Conservation (phyloP, 2,888 invertebrate genomes). For the Drosophila sordidula region DNA sequence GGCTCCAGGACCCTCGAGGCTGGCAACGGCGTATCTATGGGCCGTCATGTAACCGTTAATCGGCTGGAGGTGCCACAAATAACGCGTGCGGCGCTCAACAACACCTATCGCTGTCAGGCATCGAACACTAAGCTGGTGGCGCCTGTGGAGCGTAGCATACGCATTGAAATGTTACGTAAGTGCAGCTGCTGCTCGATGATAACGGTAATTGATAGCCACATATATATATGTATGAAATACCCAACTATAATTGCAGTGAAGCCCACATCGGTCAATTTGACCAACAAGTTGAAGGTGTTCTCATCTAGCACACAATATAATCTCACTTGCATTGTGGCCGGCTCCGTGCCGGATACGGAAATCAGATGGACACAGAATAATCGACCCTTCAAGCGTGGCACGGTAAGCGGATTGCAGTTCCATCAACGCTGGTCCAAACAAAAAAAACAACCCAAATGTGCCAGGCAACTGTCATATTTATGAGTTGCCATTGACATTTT, state of each 20-base stretch:
- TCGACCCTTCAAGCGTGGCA: conserved; percentile 90
- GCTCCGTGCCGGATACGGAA: conserved; percentile 94
- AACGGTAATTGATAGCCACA: neutral
- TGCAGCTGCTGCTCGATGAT: conserved; percentile 67
- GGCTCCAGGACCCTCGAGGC: conserved; percentile 90
- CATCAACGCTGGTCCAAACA: neutral
- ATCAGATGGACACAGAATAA: conserved; percentile 94
- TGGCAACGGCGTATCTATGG: conserved; percentile 89
- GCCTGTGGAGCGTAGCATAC: conserved; percentile 92
- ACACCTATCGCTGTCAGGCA: conserved; percentile 94
- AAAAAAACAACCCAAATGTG: conserved; percentile 30
- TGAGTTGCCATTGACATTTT: conserved; percentile 63
- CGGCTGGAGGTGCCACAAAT: conserved; percentile 91
- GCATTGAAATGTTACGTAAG: conserved; percentile 94
- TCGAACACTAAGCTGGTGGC: conserved; percentile 94
- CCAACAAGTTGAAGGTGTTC: conserved; percentile 91
- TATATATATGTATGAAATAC: neutral
- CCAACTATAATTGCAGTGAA: conserved; percentile 87
- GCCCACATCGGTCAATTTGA: conserved; percentile 91
- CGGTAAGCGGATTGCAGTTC: conserved; percentile 86
- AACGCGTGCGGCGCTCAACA: conserved; percentile 91
- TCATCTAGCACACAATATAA: conserved; percentile 92
- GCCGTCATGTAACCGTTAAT: conserved; percentile 92
- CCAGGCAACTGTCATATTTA: conserved; percentile 63
- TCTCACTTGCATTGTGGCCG: conserved; percentile 92